phyloP scores from a whole-genome alignment of 2,888 invertebrate genomes.

The Lycocerus yunnanus region DNA sequence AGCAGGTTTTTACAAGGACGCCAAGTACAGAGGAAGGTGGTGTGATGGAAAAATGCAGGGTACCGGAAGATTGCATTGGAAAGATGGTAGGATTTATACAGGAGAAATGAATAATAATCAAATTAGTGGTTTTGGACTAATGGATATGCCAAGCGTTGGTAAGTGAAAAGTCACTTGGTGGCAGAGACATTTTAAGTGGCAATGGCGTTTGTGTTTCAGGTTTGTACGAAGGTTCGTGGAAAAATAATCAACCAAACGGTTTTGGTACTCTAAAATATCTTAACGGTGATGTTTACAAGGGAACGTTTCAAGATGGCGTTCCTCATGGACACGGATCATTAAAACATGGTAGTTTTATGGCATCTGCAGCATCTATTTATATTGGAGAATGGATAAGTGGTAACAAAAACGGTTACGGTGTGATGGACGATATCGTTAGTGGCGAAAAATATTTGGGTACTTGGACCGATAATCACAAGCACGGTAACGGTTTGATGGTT shows the following conservation, averaged over 20 bases:
- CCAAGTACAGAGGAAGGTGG: slow-evolving; percentile 83
- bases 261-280: slow-evolving; percentile 75
- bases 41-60: slow-evolving; percentile 83
- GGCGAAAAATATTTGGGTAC: slow-evolving; percentile 91
- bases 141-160: slow-evolving; percentile 68
- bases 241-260: slow-evolving; percentile 82
- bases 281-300: slow-evolving; percentile 83
- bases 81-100: slow-evolving; percentile 77
- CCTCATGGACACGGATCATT: slow-evolving; percentile 86
- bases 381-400: slow-evolving; percentile 88
- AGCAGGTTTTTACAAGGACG: slow-evolving; percentile 72
- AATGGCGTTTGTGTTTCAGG: slow-evolving; percentile 57
- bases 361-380: slow-evolving; percentile 76
- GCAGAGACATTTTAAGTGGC: neutral
- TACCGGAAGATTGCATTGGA: slow-evolving; percentile 79
- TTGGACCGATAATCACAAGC: slow-evolving; percentile 83
- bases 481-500: slow-evolving; percentile 84
- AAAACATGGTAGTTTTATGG: slow-evolving; percentile 77
- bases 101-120: slow-evolving; percentile 79
- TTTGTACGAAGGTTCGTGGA: slow-evolving; percentile 80
- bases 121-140: slow-evolving; percentile 73
- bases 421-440: slow-evolving; percentile 82
- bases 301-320: slow-evolving; percentile 82
- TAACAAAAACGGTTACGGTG: slow-evolving; percentile 82
- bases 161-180: slow-evolving; percentile 40